Evolutionary conservation across 2,888 invertebrate genomes (phyloP).

Genomic region (Harpalus rubripes): DNA sequence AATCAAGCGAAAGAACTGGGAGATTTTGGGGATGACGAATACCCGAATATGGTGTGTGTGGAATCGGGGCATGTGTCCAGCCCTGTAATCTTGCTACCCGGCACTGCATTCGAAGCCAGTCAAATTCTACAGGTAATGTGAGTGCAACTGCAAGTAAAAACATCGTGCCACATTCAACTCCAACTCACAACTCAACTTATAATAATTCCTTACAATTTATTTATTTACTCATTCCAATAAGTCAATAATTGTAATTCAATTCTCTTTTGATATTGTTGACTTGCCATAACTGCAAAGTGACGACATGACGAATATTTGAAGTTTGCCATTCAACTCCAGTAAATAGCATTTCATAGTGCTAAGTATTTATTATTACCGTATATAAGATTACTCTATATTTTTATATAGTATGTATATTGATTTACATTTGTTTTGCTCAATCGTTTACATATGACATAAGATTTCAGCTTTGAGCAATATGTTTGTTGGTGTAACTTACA

Average conservation of each 20-base stretch:
- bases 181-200: not conserved
- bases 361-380: conserved; percentile 59
- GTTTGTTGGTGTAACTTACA: conserved; percentile 48
- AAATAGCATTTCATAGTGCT: conserved; percentile 56
- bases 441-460: conserved; percentile 44
- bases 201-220: not conserved
- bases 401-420: conserved; percentile 53
- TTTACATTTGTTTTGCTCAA: conserved; percentile 57
- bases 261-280: conserved; percentile 5
- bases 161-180: not conserved
- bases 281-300: conserved; percentile 55
- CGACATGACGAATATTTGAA: conserved; percentile 37
- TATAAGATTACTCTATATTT: conserved; percentile 59
- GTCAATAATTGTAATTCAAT: not conserved
- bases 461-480: conserved; percentile 59
- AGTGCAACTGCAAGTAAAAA: conserved; percentile 32
- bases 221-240: conserved; percentile 7
- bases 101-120: conserved; percentile 95
- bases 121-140: conserved; percentile 86
- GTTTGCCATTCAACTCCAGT: conserved; percentile 56
- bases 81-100: conserved; percentile 92
- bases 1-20: conserved; percentile 95
- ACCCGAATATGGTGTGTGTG: conserved; percentile 97
- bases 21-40: conserved; percentile 98
- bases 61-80: conserved; percentile 95